Conservation (phyloP, 2,888 invertebrate species). For the Cyaniris semiargus region DNA sequence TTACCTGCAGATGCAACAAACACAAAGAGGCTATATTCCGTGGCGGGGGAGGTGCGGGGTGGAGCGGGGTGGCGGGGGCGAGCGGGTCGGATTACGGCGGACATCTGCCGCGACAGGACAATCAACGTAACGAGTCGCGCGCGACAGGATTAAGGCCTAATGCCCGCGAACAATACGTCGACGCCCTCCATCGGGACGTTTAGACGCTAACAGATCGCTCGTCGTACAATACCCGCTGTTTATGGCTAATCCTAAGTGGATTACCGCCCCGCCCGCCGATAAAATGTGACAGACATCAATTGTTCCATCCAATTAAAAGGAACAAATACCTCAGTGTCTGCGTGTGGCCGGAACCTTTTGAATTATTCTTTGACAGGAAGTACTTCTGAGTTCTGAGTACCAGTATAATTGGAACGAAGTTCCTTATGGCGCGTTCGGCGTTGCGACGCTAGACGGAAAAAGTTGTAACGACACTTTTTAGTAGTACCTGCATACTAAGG, state of each 20-base stretch:
- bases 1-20: conserved; percentile 80
- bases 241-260: conserved; percentile 77
- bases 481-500: no score
- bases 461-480: no score
- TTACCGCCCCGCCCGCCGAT: conserved; percentile 59
- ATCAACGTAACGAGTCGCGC: conserved; percentile 76
- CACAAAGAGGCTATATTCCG: conserved; percentile 75
- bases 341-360: conserved; percentile 8
- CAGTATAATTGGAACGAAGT: no score
- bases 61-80: conserved; percentile 48
- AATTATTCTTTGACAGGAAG: not conserved
- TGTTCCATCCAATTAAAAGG: conserved; percentile 40
- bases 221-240: conserved; percentile 72
- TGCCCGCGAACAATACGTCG: conserved; percentile 72
- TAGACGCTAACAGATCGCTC: conserved; percentile 75
- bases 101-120: conserved; percentile 77
- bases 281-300: conserved; percentile 42
- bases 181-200: conserved; percentile 54
- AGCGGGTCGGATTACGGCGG: conserved; percentile 72
- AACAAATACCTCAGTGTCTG: not conserved
- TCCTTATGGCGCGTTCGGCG: no score
- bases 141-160: conserved; percentile 77
- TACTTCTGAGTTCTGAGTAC: not conserved
- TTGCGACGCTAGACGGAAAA: no score
- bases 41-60: conserved; percentile 48